These are phyloP conservation scores for Ranitomeya variabilis DNA, from an alignment of 2,113 vertebrate genomes.

Conservation along the genomic window DNA sequence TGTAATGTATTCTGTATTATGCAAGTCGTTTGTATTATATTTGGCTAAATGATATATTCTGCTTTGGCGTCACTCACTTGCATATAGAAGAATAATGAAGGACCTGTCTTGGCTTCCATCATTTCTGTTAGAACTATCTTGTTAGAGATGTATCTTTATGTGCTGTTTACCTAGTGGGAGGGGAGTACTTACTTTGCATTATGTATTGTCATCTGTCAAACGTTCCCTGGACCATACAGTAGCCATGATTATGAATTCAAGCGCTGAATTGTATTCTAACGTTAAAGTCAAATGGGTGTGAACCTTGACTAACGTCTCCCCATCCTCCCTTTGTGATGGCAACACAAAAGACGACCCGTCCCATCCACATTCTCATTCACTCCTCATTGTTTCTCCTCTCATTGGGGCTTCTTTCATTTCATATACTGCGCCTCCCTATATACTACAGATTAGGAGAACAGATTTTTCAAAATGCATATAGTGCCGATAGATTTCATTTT, in stretches of 20 bases:
- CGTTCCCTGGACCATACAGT: background rate
- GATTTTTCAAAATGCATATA: background rate
- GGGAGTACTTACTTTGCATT: background rate
- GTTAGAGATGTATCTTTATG: background rate
- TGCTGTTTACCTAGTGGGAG: slow-evolving; percentile 19
- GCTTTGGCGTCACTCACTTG: background rate
- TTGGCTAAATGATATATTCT: background rate
- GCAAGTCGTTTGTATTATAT: background rate
- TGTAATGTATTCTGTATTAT: slow-evolving; percentile 18
- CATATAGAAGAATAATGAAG: background rate
- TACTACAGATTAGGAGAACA: background rate
- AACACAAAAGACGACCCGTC: slow-evolving; percentile 24
- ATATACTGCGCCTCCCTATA: background rate
- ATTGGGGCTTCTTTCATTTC: background rate
- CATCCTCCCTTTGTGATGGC: slow-evolving; percentile 25
- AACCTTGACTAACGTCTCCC: background rate
- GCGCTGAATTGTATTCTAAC: background rate
- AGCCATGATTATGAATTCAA: slow-evolving; percentile 32
- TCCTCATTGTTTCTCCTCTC: slow-evolving; percentile 16
- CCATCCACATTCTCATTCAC: background rate
- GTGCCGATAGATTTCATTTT: background rate
- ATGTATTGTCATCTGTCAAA: slow-evolving; percentile 24
- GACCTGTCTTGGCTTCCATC: background rate
- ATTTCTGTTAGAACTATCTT: background rate
- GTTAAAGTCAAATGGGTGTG: slow-evolving; percentile 39